Evolutionary conservation across 2,888 invertebrate genomes (phyloP), one percentile per base, ranked within the genome.

Genomic region (Sminthurides aquaticus): DNA sequence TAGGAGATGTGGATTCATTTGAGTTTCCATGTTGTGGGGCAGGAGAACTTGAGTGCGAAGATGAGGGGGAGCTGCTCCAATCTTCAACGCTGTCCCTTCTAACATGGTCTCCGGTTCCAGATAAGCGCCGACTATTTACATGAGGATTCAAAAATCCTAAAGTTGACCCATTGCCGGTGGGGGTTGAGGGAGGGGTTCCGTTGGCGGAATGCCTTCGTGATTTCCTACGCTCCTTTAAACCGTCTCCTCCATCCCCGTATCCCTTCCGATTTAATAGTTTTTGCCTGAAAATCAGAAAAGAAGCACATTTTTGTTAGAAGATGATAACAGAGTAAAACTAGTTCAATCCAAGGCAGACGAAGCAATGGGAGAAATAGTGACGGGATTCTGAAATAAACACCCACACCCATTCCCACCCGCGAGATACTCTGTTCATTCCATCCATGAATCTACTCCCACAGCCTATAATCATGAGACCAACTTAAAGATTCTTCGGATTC

Each of bases 191-290:
- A 20, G 86, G 84, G 73, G 85, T 82, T 25, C 63, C 66, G 56
- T 87, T 87, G 11, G 87, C 85, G 64, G 87, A 88, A 78, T 88
- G 87, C 69, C 89, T 81, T 57, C 88, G 82, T 49, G 91, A 91
- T 79, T 90, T 91, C 71, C 93, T 82, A 62, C 89, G 81, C 74
- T 89, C 90, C 55, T 73, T 73, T 60, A 27, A 60, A n/a, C 63
- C 64, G 20, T 64, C 67, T 49, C 63, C 66, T 2, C 66, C 57
- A 20, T 72, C 73, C 54, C 64, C 62, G 57, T 69, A 69, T 20
- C 72, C 70, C 64, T 86, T 85, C 59, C 88, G 82, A 76, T 84
- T 85, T 63, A 89, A 83, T 54, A 91, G 82, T 1, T 89, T 88
- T 79, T 87, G 89, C 73, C 90, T 85, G 69, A 1, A 29, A 62